Percentiles rank a stretch among this genome's conserved stretches.
These are phyloP conservation scores for Catharus bicknelli DNA, from an alignment of 2,113 vertebrate species.

Conservation along the genomic window DNA sequence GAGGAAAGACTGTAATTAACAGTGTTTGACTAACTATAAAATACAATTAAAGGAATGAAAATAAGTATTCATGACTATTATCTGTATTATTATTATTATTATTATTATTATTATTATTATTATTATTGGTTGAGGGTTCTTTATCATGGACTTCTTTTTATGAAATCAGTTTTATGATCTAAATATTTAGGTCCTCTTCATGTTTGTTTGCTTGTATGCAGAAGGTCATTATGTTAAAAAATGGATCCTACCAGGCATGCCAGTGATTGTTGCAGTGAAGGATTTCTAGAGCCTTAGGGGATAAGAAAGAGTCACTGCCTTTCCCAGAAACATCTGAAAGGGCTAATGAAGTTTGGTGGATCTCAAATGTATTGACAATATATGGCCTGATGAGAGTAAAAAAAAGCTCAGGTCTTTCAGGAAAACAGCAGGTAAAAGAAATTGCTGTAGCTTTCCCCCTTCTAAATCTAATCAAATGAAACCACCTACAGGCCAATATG, in stretches of 20 bases:
- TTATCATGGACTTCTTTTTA: neutral
- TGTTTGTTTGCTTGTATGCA: neutral
- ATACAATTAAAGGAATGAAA: neutral
- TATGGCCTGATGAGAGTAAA: neutral
- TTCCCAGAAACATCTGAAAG: conserved; percentile 27
- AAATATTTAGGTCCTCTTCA: neutral
- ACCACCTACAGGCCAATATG: conserved; percentile 40
- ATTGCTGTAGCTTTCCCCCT: neutral
- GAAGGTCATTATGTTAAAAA: conserved; percentile 10
- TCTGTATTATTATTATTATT: neutral
- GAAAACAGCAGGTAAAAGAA: conserved; percentile 23
- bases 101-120: neutral
- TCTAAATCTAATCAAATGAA: conserved; percentile 37
- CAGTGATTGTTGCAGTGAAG: neutral
- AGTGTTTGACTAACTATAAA: neutral
- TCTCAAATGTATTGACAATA: conserved; percentile 5
- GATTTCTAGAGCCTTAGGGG: conserved; percentile 15
- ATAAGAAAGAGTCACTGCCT: neutral
- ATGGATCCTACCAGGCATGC: neutral
- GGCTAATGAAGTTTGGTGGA: conserved; percentile 17
- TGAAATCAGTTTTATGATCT: neutral
- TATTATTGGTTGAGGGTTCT: neutral
- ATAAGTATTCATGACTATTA: neutral
- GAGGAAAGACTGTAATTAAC: neutral
- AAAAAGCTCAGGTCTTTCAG: neutral